Conservation (phyloP, 2,797 vertebrate genomes). For the Mareca penelope region DNA sequence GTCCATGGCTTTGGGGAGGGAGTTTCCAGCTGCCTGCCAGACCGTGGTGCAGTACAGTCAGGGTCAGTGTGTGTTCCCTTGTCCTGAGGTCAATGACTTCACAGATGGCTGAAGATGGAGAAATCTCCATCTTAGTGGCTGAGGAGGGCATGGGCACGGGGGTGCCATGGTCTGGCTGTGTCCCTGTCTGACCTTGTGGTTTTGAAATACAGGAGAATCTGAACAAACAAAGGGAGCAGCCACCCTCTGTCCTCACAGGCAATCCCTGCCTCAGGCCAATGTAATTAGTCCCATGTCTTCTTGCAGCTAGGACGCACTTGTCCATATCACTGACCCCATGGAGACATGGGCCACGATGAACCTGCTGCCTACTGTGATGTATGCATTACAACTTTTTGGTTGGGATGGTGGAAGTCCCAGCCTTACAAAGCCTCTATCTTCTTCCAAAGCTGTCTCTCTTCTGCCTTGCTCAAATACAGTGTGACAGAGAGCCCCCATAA, state of each 20-base stretch:
- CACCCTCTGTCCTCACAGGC: not conserved
- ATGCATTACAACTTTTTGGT: rapidly evolving
- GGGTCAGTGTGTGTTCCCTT: not conserved
- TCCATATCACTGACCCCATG: rapidly evolving
- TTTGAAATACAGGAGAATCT: not conserved
- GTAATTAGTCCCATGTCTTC: not conserved
- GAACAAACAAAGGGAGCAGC: not conserved
- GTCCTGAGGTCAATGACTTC: not conserved
- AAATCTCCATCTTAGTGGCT: not conserved
- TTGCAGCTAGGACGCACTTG: not conserved
- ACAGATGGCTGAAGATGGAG: not conserved
- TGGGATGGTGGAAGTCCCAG: not conserved
- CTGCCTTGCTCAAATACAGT: not conserved
- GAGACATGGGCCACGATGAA: rapidly evolving
- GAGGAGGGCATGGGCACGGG: not conserved
- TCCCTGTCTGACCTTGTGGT: no score
- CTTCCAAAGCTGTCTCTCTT: no score
- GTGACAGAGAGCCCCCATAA: no score
- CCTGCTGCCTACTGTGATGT: not conserved
- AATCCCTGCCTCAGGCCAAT: not conserved
- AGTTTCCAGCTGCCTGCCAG: not conserved
- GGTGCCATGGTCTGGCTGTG: not conserved
- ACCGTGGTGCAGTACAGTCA: not conserved
- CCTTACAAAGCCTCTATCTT: not conserved
- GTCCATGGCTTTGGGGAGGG: not conserved